Evolutionary conservation across 2,113 vertebrate species (phyloP), one percentile per base, ranked within the genome.

Genomic region (Lagopus leucura): DNA sequence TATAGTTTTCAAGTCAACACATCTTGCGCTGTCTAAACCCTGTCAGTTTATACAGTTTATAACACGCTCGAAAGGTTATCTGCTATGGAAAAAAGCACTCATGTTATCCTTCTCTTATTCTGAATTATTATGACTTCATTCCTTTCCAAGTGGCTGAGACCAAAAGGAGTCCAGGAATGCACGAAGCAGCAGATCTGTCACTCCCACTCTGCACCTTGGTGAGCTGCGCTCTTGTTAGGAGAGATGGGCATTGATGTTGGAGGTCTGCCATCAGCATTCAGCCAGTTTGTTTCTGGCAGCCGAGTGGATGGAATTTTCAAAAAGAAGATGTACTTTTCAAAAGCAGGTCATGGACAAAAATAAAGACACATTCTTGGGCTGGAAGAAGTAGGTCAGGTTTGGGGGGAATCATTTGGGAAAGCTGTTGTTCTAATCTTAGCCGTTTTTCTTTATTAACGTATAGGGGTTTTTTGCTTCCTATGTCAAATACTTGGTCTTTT

Each of bases 181-280:
- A 30, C 6, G 32, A 71, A 92, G 75, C 93, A 61, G 89, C 81
- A 93, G 89, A 75, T 77, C 72, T 94, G 91, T 91, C 96, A 72
- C 88, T 94, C 82, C 85, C 47, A 32, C 65, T 94, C 57, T 48
- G 40, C 94, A 91, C 80, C 63, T 54, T 28, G 52, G 52, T 27
- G 72, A 94, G 88, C 93, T 94, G 90, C 89, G 90, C 95, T 95
- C 82, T 72, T 95, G 42, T n/a, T n/a, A 70, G 69, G 86, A 88
- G 54, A 84, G 95, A 94, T 90, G 95, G 95, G 95, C 96, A 96
- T 97, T 97, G 95, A 95, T 82, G 86, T 69, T 95, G 96, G 95
- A 95, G 43, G 71, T 82, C 43, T 61, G 94, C 96, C 96, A 89
- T 48, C 88, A 83, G 43, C 66, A 4, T 82, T 64, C 87, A 74